phyloP scores from a whole-genome alignment of 2,797 vertebrate genomes.

The Notolabrus celidotus region DNA sequence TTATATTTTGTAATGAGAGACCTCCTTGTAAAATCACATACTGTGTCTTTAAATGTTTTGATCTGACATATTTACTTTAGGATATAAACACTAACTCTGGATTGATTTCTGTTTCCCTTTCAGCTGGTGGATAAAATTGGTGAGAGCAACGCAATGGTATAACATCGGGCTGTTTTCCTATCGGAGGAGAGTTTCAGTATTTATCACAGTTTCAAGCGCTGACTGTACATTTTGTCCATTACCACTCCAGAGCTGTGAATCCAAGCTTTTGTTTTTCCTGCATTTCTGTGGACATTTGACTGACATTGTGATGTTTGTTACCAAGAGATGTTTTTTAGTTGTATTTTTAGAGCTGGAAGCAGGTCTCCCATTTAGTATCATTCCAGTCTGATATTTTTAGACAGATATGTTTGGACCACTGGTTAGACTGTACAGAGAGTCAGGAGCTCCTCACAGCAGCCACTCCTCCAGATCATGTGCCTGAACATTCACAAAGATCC shows the following conservation, averaged over 20 bases:
- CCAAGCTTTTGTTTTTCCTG: constrained; percentile 42
- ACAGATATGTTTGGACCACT: constrained; percentile 61
- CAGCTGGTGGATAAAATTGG: constrained; percentile 93
- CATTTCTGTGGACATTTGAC: constrained; percentile 41
- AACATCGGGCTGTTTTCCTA: constrained; percentile 74
- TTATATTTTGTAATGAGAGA: too few relatives aligned
- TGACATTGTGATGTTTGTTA: constrained; percentile 48
- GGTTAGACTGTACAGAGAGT: constrained; percentile 40
- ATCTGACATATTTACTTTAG: neutral
- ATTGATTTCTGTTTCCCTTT: constrained; percentile 49
- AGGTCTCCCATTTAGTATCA: constrained; percentile 52
- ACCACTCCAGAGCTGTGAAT: constrained; percentile 64
- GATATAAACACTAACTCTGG: neutral
- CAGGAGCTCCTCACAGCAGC: constrained; percentile 30
- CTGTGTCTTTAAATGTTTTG: neutral
- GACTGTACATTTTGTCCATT: constrained; percentile 58
- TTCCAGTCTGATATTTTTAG: constrained; percentile 62
- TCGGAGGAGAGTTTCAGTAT: constrained; percentile 72
- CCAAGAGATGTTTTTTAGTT: constrained; percentile 47
- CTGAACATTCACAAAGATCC: constrained; percentile 48
- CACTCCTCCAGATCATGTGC: constrained; percentile 50
- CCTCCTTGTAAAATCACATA: neutral
- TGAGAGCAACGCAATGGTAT: constrained; percentile 99
- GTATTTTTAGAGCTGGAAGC: constrained; percentile 66
- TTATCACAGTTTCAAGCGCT: constrained; percentile 82